Evolutionary conservation across 2,113 vertebrate species (phyloP), one percentile per base, ranked within the genome.

Genomic region (Sebastes schlegelii): DNA sequence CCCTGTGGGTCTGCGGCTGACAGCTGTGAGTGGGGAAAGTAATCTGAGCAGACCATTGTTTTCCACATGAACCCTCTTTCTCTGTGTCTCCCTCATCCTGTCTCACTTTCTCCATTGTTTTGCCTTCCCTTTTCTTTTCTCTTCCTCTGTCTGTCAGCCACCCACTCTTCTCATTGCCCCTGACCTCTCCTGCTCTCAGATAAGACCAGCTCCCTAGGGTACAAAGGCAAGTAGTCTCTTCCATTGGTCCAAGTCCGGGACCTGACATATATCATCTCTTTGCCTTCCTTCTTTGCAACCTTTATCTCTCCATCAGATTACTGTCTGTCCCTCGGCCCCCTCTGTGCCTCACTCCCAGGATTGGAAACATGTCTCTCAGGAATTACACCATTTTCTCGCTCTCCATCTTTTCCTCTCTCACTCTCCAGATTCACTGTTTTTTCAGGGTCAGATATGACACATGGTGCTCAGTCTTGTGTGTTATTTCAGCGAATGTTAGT

Each of bases 101-200:
- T 54, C 26, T 66, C 55, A 4, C 23, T 1, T 12, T n/a, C 42
- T 66, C 66, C 2, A 16, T 26, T 57, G 4, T 51, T 72, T 61
- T 42, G 7, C 51, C 12, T 52, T 60, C n/a, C 11, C 12, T 26
- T 45, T 17, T 14, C n/a, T 21, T 45, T 17, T 14, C n/a, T 21
- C 60, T 26, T 13, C 13, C 42, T 46, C 54, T 1, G 1, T 67
- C 40, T 57, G 58, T 55, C 61, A 26, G 23, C 45, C 43, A 4
- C 43, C 51, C 54, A 4, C 48, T 23, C 65, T 17, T 13, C 74
- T 62, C 71, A 13, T 19, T 1, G 46, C 49, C 12, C 5, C 40
- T 74, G 64, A 69, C 64, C 69, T 74, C 45, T 21, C 26, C 72
- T 67, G 60, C 19, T 64, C 55, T 74, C 42, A 48, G 26, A 61